Conservation (phyloP, 2,888 invertebrate genomes). For the Microctonus hyperodae region DNA sequence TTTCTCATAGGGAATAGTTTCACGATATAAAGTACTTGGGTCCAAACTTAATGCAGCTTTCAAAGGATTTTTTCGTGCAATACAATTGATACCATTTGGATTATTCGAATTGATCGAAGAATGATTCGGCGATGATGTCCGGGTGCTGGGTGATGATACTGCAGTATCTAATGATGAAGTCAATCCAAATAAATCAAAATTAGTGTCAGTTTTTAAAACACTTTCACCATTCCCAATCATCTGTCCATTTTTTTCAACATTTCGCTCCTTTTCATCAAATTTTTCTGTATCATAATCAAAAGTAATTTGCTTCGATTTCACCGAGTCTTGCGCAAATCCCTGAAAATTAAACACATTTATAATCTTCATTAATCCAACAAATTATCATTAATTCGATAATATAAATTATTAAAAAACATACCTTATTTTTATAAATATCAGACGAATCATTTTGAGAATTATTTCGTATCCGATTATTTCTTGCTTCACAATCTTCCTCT, state of each 20-base stretch:
- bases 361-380: background rate
- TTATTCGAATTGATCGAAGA: constrained; percentile 41
- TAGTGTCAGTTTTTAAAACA: constrained; percentile 52
- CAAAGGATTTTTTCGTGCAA: constrained; percentile 57
- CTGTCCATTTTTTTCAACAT: no score
- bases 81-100: constrained; percentile 54
- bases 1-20: constrained; percentile 58
- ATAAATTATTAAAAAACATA: background rate
- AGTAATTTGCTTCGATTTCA: background rate
- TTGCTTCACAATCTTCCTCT: constrained; percentile 34
- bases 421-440: constrained; percentile 35
- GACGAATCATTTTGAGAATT: constrained; percentile 29
- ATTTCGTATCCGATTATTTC: constrained; percentile 30
- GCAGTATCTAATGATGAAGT: constrained; percentile 47
- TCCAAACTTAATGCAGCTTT: constrained; percentile 63
- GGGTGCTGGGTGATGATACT: constrained; percentile 55
- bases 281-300: background rate
- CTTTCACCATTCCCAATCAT: constrained; percentile 50
- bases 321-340: constrained; percentile 1
- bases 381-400: background rate
- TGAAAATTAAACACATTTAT: background rate
- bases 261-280: background rate
- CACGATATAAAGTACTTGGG: constrained; percentile 57
- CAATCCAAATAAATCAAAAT: constrained; percentile 49
- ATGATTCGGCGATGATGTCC: constrained; percentile 56